Conservation (phyloP, 2,797 vertebrate species). For the Platalea minor region DNA sequence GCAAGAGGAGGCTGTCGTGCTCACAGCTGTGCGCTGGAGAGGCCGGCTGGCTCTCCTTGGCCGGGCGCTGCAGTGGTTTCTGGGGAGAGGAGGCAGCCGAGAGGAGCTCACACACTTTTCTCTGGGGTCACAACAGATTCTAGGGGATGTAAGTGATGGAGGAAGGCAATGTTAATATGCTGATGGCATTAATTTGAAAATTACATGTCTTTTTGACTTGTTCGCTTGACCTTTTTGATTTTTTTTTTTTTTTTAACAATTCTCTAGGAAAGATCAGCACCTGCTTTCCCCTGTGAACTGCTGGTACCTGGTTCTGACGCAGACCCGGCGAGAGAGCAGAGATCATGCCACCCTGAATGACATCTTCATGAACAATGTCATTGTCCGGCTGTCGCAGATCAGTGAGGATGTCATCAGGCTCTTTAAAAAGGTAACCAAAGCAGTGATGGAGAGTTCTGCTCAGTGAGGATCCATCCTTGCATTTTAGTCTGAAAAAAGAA, state of each 20-base stretch:
- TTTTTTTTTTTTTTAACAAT: neutral
- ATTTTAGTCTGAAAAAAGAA: neutral
- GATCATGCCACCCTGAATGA: constrained; percentile 96
- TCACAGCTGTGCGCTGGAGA: fast-evolving
- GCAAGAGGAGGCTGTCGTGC: neutral
- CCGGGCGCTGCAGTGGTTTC: too few species aligned
- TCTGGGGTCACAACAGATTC: fast-evolving
- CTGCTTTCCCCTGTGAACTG: constrained; percentile 96
- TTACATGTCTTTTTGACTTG: too few species aligned
- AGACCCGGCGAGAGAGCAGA: constrained; percentile 93
- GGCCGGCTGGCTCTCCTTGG: neutral
- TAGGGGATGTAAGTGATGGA: fast-evolving
- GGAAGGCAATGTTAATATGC: fast-evolving
- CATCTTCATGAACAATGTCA: constrained; percentile 98
- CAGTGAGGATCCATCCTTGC: fast-evolving
- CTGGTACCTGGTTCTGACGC: constrained; percentile 97
- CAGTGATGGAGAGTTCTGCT: neutral
- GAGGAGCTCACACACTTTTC: neutral
- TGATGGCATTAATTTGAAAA: neutral
- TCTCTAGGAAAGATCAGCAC: constrained; percentile 92
- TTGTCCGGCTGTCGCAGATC: constrained; percentile 92
- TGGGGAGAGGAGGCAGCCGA: neutral
- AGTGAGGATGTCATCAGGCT: constrained; percentile 96
- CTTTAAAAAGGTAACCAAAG: constrained; percentile 90
- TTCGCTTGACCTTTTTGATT: neutral